phyloP scores from a whole-genome alignment of 2,888 invertebrate genomes.

The Cephus pygmeus region DNA sequence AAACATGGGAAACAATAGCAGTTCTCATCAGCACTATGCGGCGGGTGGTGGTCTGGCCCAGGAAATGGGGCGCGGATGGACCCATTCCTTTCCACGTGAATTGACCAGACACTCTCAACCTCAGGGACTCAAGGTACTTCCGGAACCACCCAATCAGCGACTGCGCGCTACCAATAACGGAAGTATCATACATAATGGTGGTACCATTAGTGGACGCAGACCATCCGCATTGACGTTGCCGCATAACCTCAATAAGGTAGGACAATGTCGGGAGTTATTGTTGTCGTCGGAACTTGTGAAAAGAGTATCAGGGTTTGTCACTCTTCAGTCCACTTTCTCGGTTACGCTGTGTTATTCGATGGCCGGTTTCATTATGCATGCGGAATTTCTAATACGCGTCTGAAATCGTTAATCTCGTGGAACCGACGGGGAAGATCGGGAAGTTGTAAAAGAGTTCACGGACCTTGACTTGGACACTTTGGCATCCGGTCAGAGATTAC shows the following conservation, averaged over 20 bases:
- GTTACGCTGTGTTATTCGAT: no score
- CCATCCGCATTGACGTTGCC: slow-evolving; percentile 62
- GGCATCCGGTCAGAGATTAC: no score
- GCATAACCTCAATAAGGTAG: slow-evolving; percentile 56
- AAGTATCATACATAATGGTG: slow-evolving; percentile 83
- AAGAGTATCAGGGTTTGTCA: no score
- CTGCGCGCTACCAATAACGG: slow-evolving; percentile 86
- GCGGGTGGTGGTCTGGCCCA: slow-evolving; percentile 28
- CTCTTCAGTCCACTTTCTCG: no score
- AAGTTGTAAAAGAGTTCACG: no score
- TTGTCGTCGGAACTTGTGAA: no score
- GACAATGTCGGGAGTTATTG: no score
- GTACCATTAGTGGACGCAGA: slow-evolving; percentile 81
- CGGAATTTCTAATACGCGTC: slow-evolving; percentile 13
- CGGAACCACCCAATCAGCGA: slow-evolving; percentile 75
- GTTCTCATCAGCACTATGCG: slow-evolving; percentile 45
- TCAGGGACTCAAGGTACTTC: slow-evolving; percentile 72
- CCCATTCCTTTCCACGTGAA: slow-evolving; percentile 56
- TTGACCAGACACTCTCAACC: slow-evolving; percentile 47
- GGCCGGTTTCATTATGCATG: slow-evolving; percentile 12
- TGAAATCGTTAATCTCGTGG: no score
- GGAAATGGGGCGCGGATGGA: slow-evolving; percentile 52
- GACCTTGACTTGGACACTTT: no score
- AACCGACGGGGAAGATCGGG: no score
- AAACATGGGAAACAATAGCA: slow-evolving; percentile 55